Evolutionary conservation across 2,888 invertebrate genomes (phyloP), one percentile per base, ranked within the genome.

Genomic region (Heteromyza rotundicornis): DNA sequence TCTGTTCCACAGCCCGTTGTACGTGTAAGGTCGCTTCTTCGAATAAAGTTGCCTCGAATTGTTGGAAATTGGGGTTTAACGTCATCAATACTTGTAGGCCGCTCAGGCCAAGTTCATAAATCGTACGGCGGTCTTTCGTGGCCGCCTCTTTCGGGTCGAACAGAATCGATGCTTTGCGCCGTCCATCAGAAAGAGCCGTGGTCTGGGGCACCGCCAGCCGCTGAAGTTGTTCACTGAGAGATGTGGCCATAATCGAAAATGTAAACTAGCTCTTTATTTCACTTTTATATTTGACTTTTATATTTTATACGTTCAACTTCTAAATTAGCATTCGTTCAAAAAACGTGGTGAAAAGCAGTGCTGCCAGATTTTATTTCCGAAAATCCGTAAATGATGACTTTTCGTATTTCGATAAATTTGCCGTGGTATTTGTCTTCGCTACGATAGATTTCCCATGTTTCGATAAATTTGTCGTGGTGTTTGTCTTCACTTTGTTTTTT

Each of bases 71-170:
- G 57, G 86, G 84, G 78, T 95, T 91, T 7, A 96, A 83, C 7
- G 87, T 85, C 36, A 89, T 89, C 16, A 99, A 84, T 76, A 96
- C 95, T 64, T 90, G 88, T 0, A 98, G 84, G 0, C 98, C 98
- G 79, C 89, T 91, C 12, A 90, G 72, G 82, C 96, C 98, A 57
- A 97, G 90, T 77, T 94, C 91, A 80, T 89, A 94, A 69, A 96
- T 90, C 0, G 92, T 92, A 68, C 94, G 92, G 55, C 90, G 88
- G 74, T 94, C 93, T 73, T 95, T 89, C 47, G 88, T 87, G 0
- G 95, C 94, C 0, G 97, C 98, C 82, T 96, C 95, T 77, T 91
- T 92, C 0, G 92, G 89, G 75, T 95, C 92, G 80, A 97, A 98
- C 1, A 98, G 84, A 69, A 98, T 86, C 0, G 98, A 97, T 12